Conservation (phyloP, 2,113 vertebrate species). For the Myotis brandtii region DNA sequence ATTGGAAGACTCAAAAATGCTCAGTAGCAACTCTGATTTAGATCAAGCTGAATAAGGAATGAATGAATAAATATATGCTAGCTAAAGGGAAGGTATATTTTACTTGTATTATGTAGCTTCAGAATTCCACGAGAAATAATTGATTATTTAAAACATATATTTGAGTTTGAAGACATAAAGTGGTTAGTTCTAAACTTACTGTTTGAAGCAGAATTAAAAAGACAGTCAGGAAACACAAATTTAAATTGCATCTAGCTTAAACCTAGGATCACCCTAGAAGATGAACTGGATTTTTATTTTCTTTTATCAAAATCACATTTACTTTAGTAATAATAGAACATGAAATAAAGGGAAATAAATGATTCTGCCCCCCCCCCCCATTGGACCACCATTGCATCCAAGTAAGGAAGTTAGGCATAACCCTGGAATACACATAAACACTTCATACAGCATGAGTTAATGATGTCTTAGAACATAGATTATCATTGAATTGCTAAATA, state of each 20-base stretch:
- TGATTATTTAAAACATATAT: constrained; percentile 46
- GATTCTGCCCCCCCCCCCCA: background rate
- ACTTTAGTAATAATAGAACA: constrained; percentile 34
- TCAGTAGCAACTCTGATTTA: constrained; percentile 36
- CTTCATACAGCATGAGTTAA: constrained; percentile 20
- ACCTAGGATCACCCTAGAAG: constrained; percentile 15
- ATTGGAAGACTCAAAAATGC: constrained; percentile 47
- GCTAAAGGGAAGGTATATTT: constrained; percentile 50
- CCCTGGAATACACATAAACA: background rate
- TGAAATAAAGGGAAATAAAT: constrained; percentile 36
- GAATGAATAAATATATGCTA: constrained; percentile 59
- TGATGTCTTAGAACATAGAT: background rate
- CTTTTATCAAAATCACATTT: constrained; percentile 39
- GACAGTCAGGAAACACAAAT: background rate
- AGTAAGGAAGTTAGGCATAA: constrained; percentile 33
- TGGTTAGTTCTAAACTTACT: constrained; percentile 35
- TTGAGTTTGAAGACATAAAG: constrained; percentile 46
- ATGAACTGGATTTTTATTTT: constrained; percentile 46
- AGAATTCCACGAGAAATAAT: constrained; percentile 48
- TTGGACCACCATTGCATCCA: background rate
- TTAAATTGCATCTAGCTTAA: constrained; percentile 47
- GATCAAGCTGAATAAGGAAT: constrained; percentile 61
- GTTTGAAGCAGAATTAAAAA: constrained; percentile 51
- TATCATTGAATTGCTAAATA: constrained; percentile 50
- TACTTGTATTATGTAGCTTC: constrained; percentile 47